Percentiles rank a stretch among this genome's conserved stretches.
phyloP scores from a whole-genome alignment of 1,140 invertebrate genomes.

The Aphaenogaster floridana region DNA sequence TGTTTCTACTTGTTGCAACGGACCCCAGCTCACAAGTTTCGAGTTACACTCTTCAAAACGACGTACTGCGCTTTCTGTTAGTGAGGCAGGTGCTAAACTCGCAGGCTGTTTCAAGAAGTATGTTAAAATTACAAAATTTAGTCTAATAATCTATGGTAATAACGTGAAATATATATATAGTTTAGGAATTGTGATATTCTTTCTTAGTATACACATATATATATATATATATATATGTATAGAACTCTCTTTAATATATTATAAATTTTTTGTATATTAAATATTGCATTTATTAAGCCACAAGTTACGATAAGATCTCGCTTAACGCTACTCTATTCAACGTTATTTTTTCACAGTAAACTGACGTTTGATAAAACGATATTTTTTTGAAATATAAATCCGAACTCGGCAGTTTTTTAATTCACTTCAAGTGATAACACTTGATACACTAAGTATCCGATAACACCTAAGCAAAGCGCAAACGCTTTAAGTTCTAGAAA shows the following conservation, averaged over 20 bases:
- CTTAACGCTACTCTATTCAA: background rate
- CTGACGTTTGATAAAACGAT: background rate
- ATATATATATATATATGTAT: too few relatives aligned
- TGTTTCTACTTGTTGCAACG: conserved; percentile 94
- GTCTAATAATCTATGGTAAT: background rate
- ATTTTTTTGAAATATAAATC: background rate
- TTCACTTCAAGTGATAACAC: background rate
- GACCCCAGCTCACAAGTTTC: conserved; percentile 95
- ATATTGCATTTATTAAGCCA: background rate
- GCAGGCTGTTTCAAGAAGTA: conserved; percentile 87
- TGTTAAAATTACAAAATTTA: conserved; percentile 39
- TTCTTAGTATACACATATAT: background rate
- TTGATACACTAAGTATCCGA: background rate
- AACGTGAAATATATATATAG: background rate
- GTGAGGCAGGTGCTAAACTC: conserved; percentile 90
- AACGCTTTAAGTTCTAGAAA: background rate
- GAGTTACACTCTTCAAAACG: conserved; percentile 95
- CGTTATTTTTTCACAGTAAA: background rate
- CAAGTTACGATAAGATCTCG: background rate
- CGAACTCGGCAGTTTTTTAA: background rate
- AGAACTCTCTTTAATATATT: background rate
- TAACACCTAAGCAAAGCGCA: background rate
- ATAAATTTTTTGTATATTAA: background rate
- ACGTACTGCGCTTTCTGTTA: conserved; percentile 93
- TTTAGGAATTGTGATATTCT: background rate